phyloP scores from a whole-genome alignment of 2,888 invertebrate species.

The Malacosoma neustria region DNA sequence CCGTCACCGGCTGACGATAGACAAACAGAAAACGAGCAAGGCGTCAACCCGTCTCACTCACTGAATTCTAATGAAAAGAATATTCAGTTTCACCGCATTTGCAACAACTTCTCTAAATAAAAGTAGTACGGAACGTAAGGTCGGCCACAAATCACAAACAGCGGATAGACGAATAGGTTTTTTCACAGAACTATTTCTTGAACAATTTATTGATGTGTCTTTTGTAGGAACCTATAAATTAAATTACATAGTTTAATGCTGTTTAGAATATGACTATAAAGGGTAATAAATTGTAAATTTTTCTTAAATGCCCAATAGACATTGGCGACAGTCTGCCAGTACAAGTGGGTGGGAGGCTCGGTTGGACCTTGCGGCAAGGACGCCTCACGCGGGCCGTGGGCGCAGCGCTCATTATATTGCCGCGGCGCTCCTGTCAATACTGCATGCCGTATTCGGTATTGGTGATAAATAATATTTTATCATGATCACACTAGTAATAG shows the following conservation, averaged over 20 bases:
- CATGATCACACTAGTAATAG: background rate
- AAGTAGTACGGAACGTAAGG: background rate
- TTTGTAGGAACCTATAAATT: too few relatives aligned
- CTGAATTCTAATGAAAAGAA: background rate
- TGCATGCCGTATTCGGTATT: slow-evolving; percentile 48
- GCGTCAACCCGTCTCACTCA: background rate
- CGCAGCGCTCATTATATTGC: slow-evolving; percentile 28
- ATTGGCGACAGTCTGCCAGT: slow-evolving; percentile 14
- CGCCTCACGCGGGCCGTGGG: slow-evolving; percentile 44
- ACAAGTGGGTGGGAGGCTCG: slow-evolving; percentile 51
- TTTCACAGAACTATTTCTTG: slow-evolving; percentile 2
- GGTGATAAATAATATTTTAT: background rate
- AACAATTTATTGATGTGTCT: too few relatives aligned
- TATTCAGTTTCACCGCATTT: background rate
- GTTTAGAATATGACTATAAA: too few relatives aligned
- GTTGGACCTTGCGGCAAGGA: slow-evolving; percentile 66
- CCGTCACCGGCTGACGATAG: slow-evolving; percentile 5
- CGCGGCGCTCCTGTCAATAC: slow-evolving; percentile 34
- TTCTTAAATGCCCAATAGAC: slow-evolving; percentile 9
- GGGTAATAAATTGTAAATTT: slow-evolving; percentile 11
- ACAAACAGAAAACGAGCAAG: slow-evolving; percentile 1
- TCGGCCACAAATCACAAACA: background rate
- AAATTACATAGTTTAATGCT: too few relatives aligned
- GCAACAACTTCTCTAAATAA: background rate
- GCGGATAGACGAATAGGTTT: background rate